Evolutionary conservation across 2,797 vertebrate species (phyloP), one percentile per base, ranked within the genome.

Genomic region (Chaetodon trifasciatus): DNA sequence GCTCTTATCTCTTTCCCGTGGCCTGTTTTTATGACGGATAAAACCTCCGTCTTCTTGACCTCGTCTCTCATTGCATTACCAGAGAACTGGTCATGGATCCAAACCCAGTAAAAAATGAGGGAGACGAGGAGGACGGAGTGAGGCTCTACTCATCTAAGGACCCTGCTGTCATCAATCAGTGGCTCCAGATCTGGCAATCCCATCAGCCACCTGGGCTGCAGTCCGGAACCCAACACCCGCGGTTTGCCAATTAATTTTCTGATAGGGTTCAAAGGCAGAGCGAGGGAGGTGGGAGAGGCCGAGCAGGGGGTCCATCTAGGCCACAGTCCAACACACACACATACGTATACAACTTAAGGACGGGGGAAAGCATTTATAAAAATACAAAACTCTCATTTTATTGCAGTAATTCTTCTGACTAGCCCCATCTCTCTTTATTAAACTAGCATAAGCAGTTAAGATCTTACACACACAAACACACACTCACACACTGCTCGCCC

Each of bases 171-270:
- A 93, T 94, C 92, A 94, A 94, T 95, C 95, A 94, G 85, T 61
- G 62, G 58, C 79, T 92, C 76, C 77, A 83, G 89, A 86, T 94
- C 95, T 96, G 96, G 95, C 84, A 92, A 93, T 93, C 91, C 93
- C 94, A 96, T 96, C 94, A 96, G 87, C 91, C 93, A 95, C 94
- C 93, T 94, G 94, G 91, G 81, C 88, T 19, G 63, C 70, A 46
- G 83, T 71, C 87, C 82, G 88, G 83, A 90, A 91, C 80, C 84
- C 83, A 75, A 91, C 92, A 90, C 93, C 91, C 79, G 60, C 52
- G 11, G 84, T 79, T 86, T 80, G 80, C 91, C 92, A 94, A 93
- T 94, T 91, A 95, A 94, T 91, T 91, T 79, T 87, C 76, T 89
- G 90, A 93, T 93, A 90, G 78, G 86, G 88, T 91, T 94, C 93